A percentile compares a stretch with the other conserved stretches of the same genome.
phyloP scores from a whole-genome alignment of 2,797 vertebrate genomes.

The Enteromius anoplus region DNA sequence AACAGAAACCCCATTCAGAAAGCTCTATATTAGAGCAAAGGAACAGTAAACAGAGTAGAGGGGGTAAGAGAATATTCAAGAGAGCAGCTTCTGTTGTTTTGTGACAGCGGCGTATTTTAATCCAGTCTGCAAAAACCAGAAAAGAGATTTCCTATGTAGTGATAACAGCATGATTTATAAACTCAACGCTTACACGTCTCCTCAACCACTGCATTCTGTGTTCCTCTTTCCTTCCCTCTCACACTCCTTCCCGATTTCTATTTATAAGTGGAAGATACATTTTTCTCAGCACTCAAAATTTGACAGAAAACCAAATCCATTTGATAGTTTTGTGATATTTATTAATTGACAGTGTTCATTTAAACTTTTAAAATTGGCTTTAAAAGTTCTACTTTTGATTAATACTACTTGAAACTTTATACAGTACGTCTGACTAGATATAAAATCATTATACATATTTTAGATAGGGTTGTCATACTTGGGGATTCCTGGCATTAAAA shows the following conservation, averaged over 20 bases:
- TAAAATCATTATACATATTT: background rate
- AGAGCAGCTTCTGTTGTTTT: constrained; percentile 15
- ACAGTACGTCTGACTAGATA: too few species aligned
- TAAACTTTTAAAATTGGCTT: too few species aligned
- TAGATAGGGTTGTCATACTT: background rate
- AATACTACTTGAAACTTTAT: background rate
- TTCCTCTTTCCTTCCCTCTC: background rate
- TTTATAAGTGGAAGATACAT: background rate
- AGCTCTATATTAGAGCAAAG: constrained; percentile 25
- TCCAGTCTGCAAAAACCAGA: constrained; percentile 34
- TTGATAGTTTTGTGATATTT: background rate
- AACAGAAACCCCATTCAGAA: constrained; percentile 31
- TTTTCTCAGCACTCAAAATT: background rate
- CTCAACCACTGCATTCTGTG: constrained; percentile 58
- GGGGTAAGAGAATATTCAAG: background rate
- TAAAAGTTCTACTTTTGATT: background rate
- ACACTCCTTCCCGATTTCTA: background rate
- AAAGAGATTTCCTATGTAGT: constrained; percentile 58
- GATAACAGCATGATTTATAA: constrained; percentile 80
- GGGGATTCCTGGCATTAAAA: background rate
- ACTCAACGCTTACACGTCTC: constrained; percentile 50
- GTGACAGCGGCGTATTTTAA: constrained; percentile 35
- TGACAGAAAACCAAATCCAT: background rate
- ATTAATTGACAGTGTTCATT: too few species aligned
- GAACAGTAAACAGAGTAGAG: background rate